Conservation (phyloP, 2,888 invertebrate species). For the Hymenopus coronatus region DNA sequence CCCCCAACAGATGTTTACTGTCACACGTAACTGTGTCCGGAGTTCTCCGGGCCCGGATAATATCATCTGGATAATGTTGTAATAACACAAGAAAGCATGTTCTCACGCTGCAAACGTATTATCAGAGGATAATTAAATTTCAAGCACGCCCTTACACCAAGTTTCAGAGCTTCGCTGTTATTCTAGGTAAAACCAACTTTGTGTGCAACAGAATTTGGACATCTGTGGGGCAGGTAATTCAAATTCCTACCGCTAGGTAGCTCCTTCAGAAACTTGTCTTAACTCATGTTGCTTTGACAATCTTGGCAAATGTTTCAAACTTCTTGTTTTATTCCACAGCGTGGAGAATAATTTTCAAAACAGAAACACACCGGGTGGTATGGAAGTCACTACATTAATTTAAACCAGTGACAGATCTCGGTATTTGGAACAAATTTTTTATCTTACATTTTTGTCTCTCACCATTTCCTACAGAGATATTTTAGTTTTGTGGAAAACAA, state of each 20-base stretch:
- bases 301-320: too few relatives aligned
- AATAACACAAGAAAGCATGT: background rate
- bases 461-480: too few relatives aligned
- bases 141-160: background rate
- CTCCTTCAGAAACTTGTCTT: background rate
- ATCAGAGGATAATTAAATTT: background rate
- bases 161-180: background rate
- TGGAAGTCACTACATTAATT: too few relatives aligned
- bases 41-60: too few relatives aligned
- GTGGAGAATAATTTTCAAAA: too few relatives aligned
- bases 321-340: too few relatives aligned
- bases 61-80: background rate
- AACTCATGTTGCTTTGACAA: background rate
- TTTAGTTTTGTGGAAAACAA: too few relatives aligned
- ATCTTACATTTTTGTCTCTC: too few relatives aligned
- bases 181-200: background rate
- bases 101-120: background rate
- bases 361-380: too few relatives aligned
- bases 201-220: background rate
- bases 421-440: too few relatives aligned
- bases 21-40: background rate
- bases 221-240: background rate
- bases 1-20: background rate
- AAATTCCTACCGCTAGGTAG: background rate
- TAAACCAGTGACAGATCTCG: too few relatives aligned